Conservation (phyloP, 2,113 vertebrate species). For the Microcebus ravelobensis region DNA sequence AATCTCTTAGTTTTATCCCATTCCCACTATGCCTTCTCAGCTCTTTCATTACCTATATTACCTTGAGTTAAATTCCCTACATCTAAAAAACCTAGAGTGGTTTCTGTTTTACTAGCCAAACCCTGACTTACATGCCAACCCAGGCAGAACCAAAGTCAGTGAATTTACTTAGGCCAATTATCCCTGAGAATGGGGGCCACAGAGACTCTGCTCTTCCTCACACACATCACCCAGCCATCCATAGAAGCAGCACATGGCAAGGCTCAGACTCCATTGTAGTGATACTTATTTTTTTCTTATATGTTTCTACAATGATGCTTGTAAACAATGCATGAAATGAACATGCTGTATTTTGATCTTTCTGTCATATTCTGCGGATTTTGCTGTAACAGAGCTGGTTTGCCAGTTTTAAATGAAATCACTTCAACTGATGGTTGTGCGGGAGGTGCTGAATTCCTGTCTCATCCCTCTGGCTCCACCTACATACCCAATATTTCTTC, state of each 20-base stretch:
- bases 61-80: background rate
- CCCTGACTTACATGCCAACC: background rate
- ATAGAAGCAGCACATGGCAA: background rate
- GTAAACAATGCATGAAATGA: background rate
- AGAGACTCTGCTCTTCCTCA: fast-evolving
- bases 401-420: background rate
- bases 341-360: background rate
- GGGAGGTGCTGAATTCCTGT: background rate
- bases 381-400: background rate
- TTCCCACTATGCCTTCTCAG: background rate
- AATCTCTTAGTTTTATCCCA: background rate
- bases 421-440: background rate
- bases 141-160: background rate
- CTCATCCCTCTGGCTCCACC: background rate
- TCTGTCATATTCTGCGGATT: background rate
- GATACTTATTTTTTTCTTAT: background rate
- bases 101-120: conserved; percentile 6
- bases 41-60: background rate
- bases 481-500: background rate
- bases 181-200: background rate
- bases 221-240: too few relatives aligned
- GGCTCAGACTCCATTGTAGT: background rate
- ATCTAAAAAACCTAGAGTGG: background rate
- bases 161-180: background rate
- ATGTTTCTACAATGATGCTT: background rate